A percentile compares a stretch with the other conserved stretches of the same genome.
Conservation (phyloP, 1,140 invertebrate species). For the Episyrphus balteatus region DNA sequence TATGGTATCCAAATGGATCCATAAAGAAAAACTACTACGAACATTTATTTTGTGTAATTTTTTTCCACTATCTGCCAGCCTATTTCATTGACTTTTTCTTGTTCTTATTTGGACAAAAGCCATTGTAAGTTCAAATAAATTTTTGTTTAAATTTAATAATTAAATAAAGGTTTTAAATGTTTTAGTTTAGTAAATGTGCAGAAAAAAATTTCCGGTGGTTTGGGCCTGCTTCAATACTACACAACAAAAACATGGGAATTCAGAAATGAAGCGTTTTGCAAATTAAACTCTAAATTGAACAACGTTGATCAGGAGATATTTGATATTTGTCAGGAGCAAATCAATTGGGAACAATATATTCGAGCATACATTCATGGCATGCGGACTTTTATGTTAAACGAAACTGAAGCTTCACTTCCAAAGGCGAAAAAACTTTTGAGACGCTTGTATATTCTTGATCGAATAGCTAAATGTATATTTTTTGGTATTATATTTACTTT, state of each 20-base stretch:
- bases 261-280: conserved; percentile 54
- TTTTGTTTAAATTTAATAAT: not conserved
- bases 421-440: conserved; percentile 48
- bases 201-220: conserved; percentile 48
- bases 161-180: not conserved
- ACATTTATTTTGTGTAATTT: conserved; percentile 55
- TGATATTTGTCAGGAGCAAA: conserved; percentile 43
- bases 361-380: conserved; percentile 59
- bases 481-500: conserved; percentile 34
- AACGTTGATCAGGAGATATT: conserved; percentile 47
- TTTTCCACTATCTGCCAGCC: conserved; percentile 71
- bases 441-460: conserved; percentile 46
- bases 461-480: conserved; percentile 31
- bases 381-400: conserved; percentile 61
- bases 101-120: conserved; percentile 57
- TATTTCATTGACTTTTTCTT: conserved; percentile 64
- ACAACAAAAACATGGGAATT: conserved; percentile 78
- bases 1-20: conserved; percentile 72
- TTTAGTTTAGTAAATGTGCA: conserved; percentile 55
- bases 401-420: conserved; percentile 63
- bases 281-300: conserved; percentile 49
- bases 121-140: conserved; percentile 57
- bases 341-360: conserved; percentile 60
- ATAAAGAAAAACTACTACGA: conserved; percentile 56
- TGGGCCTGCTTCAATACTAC: conserved; percentile 69